Percentiles rank a stretch among this genome's conserved stretches.
phyloP scores from a whole-genome alignment of 2,113 vertebrate genomes.

The Cisticola juncidis region DNA sequence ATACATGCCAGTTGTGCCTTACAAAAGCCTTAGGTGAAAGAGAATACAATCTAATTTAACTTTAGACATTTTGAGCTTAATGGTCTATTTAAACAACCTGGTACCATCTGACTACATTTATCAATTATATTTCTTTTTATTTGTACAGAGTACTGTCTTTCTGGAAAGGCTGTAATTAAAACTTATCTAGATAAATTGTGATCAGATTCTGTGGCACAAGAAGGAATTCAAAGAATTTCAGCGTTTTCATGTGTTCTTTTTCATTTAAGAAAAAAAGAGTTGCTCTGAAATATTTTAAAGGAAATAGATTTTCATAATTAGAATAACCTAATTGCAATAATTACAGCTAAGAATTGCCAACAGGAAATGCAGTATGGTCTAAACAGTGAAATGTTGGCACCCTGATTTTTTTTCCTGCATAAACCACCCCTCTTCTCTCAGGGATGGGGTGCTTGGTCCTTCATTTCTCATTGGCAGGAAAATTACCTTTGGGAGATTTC shows the following conservation, averaged over 20 bases:
- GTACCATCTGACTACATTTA: slow-evolving; percentile 60
- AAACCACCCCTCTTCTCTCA: not conserved
- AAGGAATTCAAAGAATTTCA: slow-evolving; percentile 25
- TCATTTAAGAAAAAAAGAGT: not conserved
- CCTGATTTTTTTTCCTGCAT: not conserved
- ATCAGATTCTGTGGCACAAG: not conserved
- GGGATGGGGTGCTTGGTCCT: not conserved
- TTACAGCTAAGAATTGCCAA: not conserved
- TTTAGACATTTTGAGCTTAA: slow-evolving; percentile 58
- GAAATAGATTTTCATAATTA: slow-evolving; percentile 40
- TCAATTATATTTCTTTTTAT: slow-evolving; percentile 65
- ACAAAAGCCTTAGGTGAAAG: slow-evolving; percentile 56
- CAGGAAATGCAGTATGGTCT: not conserved
- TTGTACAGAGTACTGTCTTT: slow-evolving; percentile 36
- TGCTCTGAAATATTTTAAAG: slow-evolving; percentile 11
- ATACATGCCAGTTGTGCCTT: slow-evolving; percentile 60
- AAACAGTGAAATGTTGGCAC: not conserved
- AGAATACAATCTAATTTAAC: slow-evolving; percentile 64
- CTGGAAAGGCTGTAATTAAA: slow-evolving; percentile 57
- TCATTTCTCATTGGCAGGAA: not conserved
- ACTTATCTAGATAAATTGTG: slow-evolving; percentile 43
- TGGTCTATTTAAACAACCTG: slow-evolving; percentile 61
- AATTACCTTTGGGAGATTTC: not conserved
- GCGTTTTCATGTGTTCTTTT: not conserved
- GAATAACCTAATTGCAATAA: slow-evolving; percentile 40